Percentiles rank a stretch among this genome's conserved stretches.
phyloP scores from a whole-genome alignment of 2,888 invertebrate species.

The Drosophila affinis region DNA sequence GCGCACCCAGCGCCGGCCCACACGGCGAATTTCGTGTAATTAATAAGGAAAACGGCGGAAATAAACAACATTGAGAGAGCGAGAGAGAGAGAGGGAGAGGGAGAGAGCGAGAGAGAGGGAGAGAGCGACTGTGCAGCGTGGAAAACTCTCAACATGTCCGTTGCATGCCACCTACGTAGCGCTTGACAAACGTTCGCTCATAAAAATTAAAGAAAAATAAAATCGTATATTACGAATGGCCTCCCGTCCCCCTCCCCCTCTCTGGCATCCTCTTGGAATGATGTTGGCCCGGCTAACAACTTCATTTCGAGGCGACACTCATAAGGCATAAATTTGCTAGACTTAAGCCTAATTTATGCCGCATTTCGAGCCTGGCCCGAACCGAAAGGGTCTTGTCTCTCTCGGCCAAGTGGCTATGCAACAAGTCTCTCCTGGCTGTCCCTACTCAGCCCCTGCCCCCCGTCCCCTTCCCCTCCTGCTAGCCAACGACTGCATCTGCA shows the following conservation, averaged over 20 bases:
- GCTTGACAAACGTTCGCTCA: conserved; percentile 67
- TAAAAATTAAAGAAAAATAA: conserved; percentile 79
- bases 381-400: conserved; percentile 63
- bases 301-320: conserved; percentile 81
- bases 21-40: conserved; percentile 77
- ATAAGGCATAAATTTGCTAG: conserved; percentile 82
- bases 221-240: conserved; percentile 70
- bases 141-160: conserved; percentile 62
- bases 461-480: not conserved
- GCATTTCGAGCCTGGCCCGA: conserved; percentile 51
- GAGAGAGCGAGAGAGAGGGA: not conserved
- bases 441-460: not conserved
- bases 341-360: conserved; percentile 83
- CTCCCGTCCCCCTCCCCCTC: not conserved
- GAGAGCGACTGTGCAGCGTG: not conserved
- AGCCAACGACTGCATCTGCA: conserved; percentile 73
- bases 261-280: conserved; percentile 55
- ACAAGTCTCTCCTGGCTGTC: conserved; percentile 68
- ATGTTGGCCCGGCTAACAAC: conserved; percentile 83
- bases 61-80: conserved; percentile 13
- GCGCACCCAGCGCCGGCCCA: conserved; percentile 71
- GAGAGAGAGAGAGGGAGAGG: not conserved
- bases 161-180: conserved; percentile 71
- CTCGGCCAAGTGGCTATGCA: conserved; percentile 52
- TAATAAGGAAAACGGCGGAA: conserved; percentile 64